These are phyloP conservation scores for Orgyia antiqua DNA, from an alignment of 2,888 invertebrate species.

Conservation along the genomic window DNA sequence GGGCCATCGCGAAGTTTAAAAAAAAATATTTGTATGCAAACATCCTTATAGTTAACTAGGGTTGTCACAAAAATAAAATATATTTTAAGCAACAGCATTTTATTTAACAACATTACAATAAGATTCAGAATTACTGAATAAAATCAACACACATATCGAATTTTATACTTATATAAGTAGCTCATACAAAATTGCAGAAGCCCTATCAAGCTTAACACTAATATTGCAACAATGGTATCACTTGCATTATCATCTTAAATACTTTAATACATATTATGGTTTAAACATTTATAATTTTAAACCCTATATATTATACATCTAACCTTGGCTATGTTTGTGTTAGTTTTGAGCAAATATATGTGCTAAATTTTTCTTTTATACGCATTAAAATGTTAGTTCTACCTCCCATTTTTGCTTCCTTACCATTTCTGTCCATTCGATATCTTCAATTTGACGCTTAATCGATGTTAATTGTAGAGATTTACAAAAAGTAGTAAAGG, in stretches of 20 bases:
- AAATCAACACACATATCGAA: slow-evolving; percentile 30
- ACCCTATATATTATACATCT: neutral
- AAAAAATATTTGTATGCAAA: no score
- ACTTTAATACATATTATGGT: slow-evolving; percentile 24
- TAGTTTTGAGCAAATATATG: slow-evolving; percentile 10
- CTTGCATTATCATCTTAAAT: slow-evolving; percentile 47
- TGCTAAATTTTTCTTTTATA: slow-evolving; percentile 3
- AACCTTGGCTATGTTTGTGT: slow-evolving; percentile 1
- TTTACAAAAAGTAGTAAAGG: slow-evolving; percentile 25
- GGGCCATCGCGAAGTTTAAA: no score
- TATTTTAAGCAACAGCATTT: slow-evolving; percentile 67
- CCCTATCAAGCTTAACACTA: slow-evolving; percentile 54
- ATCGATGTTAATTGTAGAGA: slow-evolving; percentile 9
- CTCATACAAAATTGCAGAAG: slow-evolving; percentile 43
- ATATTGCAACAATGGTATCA: slow-evolving; percentile 76
- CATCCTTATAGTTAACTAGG: slow-evolving; percentile 7
- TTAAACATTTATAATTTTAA: slow-evolving; percentile 14
- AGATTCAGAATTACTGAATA: slow-evolving; percentile 35
- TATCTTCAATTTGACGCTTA: slow-evolving; percentile 1
- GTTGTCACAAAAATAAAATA: slow-evolving; percentile 33
- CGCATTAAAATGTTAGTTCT: slow-evolving; percentile 2
- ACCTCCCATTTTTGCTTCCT: neutral
- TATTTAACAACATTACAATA: slow-evolving; percentile 66
- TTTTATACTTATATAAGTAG: slow-evolving; percentile 26
- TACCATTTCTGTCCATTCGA: neutral